Evolutionary conservation across 2,113 vertebrate species (phyloP).

Genomic region (Oreochromis niloticus): DNA sequence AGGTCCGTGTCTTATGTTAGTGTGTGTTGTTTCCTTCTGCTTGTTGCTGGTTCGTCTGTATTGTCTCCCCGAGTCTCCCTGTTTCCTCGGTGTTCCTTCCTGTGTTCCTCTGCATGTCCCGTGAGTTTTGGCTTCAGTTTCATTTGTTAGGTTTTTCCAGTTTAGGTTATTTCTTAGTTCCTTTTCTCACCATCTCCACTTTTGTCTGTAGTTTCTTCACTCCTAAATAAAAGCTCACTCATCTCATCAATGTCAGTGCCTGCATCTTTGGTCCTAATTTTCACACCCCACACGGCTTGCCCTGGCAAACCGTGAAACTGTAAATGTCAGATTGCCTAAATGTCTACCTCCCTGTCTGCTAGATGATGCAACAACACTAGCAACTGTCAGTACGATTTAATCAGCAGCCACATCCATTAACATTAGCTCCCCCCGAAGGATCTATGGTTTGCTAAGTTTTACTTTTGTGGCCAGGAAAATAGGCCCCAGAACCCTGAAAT

Average conservation of each 20-base stretch:
- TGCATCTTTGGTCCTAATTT: neutral
- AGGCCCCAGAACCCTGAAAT: neutral
- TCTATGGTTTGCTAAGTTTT: neutral
- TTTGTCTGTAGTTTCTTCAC: neutral
- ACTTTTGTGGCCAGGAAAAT: neutral
- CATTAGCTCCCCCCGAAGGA: neutral
- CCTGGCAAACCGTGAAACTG: neutral
- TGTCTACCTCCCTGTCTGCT: neutral
- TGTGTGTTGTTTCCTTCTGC: neutral
- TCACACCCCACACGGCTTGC: neutral
- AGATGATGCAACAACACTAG: neutral
- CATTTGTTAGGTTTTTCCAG: neutral
- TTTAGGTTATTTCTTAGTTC: neutral
- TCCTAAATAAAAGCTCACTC: neutral
- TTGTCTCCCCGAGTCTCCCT: neutral
- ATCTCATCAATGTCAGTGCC: neutral
- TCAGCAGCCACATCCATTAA: neutral
- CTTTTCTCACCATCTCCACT: neutral
- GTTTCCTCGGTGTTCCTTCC: neutral
- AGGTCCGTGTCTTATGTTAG: neutral
- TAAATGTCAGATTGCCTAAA: neutral
- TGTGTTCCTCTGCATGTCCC: neutral
- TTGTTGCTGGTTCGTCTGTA: neutral
- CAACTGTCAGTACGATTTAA: neutral
- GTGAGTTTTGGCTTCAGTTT: neutral